A percentile compares a stretch with the other conserved stretches of the same genome.
These are phyloP conservation scores for Theonella swinhoei DNA, from an alignment of 37 sponge, comb jelly and placozoan species.

Conservation along the genomic window DNA sequence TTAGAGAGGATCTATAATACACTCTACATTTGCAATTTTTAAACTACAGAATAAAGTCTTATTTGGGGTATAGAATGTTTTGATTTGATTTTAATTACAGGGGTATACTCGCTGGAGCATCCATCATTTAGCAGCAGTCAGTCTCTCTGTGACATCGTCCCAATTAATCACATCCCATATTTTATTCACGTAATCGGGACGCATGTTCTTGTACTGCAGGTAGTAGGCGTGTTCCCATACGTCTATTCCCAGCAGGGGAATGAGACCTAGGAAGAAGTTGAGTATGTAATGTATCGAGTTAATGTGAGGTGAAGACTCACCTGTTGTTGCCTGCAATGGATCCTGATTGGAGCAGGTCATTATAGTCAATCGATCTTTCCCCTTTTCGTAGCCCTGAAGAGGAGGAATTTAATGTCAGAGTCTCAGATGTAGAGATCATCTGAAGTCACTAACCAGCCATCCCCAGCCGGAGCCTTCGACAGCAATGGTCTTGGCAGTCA, in stretches of 20 bases:
- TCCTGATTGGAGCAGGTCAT: conserved; percentile 86
- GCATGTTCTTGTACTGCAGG: conserved; percentile 93
- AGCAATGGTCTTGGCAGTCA: conserved; percentile 71
- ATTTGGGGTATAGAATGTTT: too few relatives aligned
- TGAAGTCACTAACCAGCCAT: conserved; percentile 90
- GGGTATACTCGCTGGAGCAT: too few relatives aligned
- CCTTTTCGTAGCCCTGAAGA: conserved; percentile 72
- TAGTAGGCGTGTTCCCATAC: conserved; percentile 99
- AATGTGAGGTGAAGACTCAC: conserved; percentile 44
- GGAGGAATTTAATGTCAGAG: not conserved
- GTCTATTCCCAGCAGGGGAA: conserved; percentile 93
- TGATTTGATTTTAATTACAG: too few relatives aligned
- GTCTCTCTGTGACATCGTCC: conserved; percentile 74
- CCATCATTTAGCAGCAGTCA: not conserved
- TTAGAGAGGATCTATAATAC: too few relatives aligned
- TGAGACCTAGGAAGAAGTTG: conserved; percentile 68
- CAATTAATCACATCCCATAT: conserved; percentile 94
- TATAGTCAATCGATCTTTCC: conserved; percentile 51
- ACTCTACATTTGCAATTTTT: too few relatives aligned
- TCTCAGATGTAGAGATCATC: too few relatives aligned
- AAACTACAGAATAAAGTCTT: too few relatives aligned
- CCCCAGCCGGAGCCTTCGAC: conserved; percentile 99
- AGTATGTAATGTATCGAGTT: too few relatives aligned
- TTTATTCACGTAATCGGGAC: conserved; percentile 89
- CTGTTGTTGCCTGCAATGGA: conserved; percentile 83